A percentile compares a stretch with the other conserved stretches of the same genome.
phyloP scores from a whole-genome alignment of 1,140 invertebrate genomes.

The Riptortus pedestris region DNA sequence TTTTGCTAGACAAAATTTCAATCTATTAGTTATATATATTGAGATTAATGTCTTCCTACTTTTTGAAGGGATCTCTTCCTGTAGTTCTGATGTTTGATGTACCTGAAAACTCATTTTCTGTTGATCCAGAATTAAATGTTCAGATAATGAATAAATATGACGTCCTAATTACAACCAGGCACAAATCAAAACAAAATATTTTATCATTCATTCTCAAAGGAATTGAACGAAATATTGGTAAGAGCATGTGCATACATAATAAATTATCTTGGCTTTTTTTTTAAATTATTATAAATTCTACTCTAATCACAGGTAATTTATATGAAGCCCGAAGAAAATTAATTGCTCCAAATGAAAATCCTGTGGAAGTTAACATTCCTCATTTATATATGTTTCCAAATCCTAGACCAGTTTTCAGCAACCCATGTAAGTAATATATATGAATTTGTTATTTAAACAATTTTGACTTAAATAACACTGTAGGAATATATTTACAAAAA shows the following conservation, averaged over 20 bases:
- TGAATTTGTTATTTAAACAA: too few species aligned
- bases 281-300: constrained; percentile 3
- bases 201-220: constrained; percentile 72
- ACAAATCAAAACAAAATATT: constrained; percentile 73
- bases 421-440: constrained; percentile 11
- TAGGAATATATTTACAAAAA: too few species aligned
- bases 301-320: constrained; percentile 54
- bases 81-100: constrained; percentile 89
- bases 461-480: too few species aligned
- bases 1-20: too few species aligned
- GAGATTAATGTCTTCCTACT: too few species aligned
- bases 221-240: constrained; percentile 68
- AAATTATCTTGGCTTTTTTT: neutral
- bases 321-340: constrained; percentile 79
- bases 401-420: neutral
- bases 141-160: constrained; percentile 67
- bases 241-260: too few species aligned
- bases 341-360: constrained; percentile 55
- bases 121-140: constrained; percentile 56
- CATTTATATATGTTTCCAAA: constrained; percentile 47
- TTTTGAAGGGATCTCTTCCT: constrained; percentile 69
- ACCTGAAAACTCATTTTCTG: constrained; percentile 55
- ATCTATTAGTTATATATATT: too few species aligned
- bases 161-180: constrained; percentile 74
- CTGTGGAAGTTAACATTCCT: constrained; percentile 58